Percentiles rank a stretch among this genome's conserved stretches.
These are phyloP conservation scores for Tupaia tana DNA, from an alignment of 2,113 vertebrate species.

Conservation along the genomic window DNA sequence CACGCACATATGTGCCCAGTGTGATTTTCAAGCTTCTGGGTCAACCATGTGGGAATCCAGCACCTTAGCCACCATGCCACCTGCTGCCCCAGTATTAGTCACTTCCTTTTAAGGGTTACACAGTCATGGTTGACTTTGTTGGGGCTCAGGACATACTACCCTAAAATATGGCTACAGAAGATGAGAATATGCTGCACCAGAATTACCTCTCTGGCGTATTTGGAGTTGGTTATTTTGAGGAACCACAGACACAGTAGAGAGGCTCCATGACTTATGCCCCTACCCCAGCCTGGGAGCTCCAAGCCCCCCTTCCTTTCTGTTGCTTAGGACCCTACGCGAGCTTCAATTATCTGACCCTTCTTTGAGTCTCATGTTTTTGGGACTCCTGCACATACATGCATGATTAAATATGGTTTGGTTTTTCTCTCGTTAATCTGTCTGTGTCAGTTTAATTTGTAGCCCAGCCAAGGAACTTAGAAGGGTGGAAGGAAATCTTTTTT, in stretches of 20 bases:
- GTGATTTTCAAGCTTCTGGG: too few species aligned
- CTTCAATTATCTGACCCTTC: background rate
- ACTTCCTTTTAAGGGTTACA: conserved; percentile 60
- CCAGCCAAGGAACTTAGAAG: background rate
- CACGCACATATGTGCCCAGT: too few species aligned
- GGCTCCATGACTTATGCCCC: background rate
- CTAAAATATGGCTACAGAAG: too few species aligned
- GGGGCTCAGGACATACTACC: background rate
- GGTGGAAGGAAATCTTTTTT: background rate
- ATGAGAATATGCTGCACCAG: too few species aligned
- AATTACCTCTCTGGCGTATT: too few species aligned
- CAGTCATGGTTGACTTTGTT: background rate
- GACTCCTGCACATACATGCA: background rate
- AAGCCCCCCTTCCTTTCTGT: background rate
- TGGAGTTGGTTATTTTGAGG: too few species aligned
- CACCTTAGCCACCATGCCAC: too few species aligned
- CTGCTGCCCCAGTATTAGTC: conserved; percentile 10
- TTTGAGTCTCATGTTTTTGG: background rate
- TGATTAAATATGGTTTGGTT: background rate
- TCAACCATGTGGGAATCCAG: too few species aligned
- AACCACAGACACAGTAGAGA: too few species aligned
- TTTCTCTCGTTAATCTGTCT: background rate
- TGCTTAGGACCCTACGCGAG: background rate
- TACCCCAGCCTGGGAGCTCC: background rate
- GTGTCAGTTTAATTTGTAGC: background rate